Percentiles rank a stretch among this genome's conserved stretches.
phyloP scores from a whole-genome alignment of 2,797 vertebrate species.

The Urosaurus nigricauda region DNA sequence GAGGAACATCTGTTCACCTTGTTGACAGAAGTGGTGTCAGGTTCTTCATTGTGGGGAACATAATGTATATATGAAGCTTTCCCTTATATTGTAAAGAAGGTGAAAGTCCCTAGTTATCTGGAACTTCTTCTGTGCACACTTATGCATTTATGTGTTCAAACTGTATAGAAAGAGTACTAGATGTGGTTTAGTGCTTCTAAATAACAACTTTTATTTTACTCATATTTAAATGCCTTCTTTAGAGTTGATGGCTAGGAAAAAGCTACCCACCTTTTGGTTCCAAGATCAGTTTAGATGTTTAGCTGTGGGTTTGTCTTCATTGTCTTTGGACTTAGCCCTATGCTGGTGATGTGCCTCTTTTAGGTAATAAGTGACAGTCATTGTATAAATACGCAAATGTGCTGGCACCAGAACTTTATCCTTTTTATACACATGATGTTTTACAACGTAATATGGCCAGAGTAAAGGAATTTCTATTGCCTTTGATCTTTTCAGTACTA shows the following conservation, averaged over 20 bases:
- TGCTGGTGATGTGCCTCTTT: neutral
- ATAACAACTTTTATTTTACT: neutral
- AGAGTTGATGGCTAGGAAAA: neutral
- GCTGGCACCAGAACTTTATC: neutral
- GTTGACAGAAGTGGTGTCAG: neutral
- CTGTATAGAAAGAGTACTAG: neutral
- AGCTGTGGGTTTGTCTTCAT: neutral
- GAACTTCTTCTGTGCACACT: neutral
- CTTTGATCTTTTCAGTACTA: neutral
- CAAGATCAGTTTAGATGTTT: neutral
- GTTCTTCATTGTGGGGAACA: neutral
- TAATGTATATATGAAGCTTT: neutral
- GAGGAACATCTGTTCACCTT: neutral
- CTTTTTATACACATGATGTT: slow-evolving; percentile 1
- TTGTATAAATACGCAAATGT: neutral
- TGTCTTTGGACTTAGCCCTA: neutral
- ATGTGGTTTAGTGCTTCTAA: neutral
- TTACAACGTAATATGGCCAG: neutral
- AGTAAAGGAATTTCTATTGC: neutral
- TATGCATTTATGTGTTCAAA: neutral
- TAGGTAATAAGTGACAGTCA: neutral
- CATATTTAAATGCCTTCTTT: neutral
- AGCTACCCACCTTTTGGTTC: neutral
- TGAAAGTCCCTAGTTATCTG: neutral
- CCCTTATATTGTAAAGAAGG: neutral